Conservation (phyloP, 2,113 vertebrate genomes). For the Bufo bufo region DNA sequence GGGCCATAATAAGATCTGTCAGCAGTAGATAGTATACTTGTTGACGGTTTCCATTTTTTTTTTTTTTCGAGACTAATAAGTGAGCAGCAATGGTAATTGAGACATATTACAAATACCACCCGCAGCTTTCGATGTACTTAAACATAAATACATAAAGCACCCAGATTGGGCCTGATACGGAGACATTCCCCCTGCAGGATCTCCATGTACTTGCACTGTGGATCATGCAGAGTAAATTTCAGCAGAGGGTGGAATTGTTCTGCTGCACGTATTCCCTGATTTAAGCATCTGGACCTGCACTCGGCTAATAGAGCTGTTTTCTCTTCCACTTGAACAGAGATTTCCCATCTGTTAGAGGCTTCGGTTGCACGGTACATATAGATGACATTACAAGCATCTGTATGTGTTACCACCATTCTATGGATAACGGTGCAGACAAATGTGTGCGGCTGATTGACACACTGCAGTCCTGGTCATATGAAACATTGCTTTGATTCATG, state of each 20-base stretch:
- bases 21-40: no score
- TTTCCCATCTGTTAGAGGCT: constrained; percentile 42
- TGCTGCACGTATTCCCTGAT: background rate
- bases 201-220: background rate
- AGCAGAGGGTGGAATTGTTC: background rate
- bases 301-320: constrained; percentile 41
- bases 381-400: constrained; percentile 48
- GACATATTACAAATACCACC: no score
- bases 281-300: constrained; percentile 1
- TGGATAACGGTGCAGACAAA: background rate
- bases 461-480: background rate
- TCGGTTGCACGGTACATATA: constrained; percentile 2
- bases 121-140: no score
- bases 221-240: background rate
- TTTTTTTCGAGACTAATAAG: no score
- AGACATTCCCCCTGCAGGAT: background rate
- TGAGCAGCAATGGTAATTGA: no score
- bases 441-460: background rate
- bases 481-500: background rate
- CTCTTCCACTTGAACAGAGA: constrained; percentile 27
- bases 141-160: background rate
- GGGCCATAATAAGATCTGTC: no score
- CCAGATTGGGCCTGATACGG: background rate
- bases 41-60: no score
- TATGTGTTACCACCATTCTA: background rate